Base-by-base conservation (phyloP, 2,113 vertebrate species). In the Psittacus erithacus region DNA sequence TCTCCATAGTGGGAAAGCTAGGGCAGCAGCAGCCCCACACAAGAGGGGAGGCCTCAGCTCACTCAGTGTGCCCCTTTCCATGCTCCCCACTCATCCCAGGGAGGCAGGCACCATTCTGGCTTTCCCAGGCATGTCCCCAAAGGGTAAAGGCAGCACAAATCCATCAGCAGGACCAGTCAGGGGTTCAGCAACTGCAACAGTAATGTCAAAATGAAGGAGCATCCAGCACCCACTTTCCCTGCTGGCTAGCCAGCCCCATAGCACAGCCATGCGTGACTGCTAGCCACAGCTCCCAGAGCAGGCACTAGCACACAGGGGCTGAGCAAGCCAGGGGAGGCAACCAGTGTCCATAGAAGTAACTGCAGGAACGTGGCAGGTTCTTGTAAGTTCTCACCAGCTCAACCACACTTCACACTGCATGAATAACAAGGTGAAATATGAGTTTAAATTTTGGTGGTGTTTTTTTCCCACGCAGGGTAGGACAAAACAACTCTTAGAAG, bases 1-100 rank as follows among this genome's bases (percentile, higher is more conserved):
- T 28, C 35, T 35, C 25, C 4, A 3, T 0, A 6, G 15, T 1
- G 7, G 29, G 25, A 1, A 4, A 15, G 17, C 2, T 1, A 7
- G 65, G 38, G 28, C 35, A 55, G 25, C 17, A 15, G 50, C 8
- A 31, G 17, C 1, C 23, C 43, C 5, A 23, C 3, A 27, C 52
- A n/a, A 28, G 6, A 33, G 12, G 16, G 39, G n/a, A 52, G 35
- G 3, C 8, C 15, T 38, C 50, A 2, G 13, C 11, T 31, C n/a
- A 5, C 38, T 5, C 22, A 2, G 1, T 1, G 10, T 1, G 29
- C 15, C 35, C 62, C n/a, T 5, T 39, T 50, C 59, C 4, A 8
- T 2, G 17, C 35, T 64, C 33, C 52, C 27, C 23, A 1, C 22
- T 2, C 16, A 1, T 17, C 47, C 43, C 29, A 3, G 1, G 2